phyloP scores from a whole-genome alignment of 2,888 invertebrate genomes.

The Metopia argyrocephala region DNA sequence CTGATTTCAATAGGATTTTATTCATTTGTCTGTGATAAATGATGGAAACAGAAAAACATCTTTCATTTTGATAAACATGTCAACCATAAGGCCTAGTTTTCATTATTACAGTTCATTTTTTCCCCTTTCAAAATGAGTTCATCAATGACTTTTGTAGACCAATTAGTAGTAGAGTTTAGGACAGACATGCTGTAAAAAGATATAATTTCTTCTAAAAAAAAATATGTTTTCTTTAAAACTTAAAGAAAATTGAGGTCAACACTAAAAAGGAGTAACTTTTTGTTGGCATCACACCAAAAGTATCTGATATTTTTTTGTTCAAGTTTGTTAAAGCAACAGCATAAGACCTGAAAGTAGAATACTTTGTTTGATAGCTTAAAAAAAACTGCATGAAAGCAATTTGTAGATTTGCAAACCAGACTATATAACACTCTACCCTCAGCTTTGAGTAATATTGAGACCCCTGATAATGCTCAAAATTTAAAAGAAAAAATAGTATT shows the following conservation, averaged over 20 bases:
- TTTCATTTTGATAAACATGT: conserved; percentile 36
- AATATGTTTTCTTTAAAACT: not conserved
- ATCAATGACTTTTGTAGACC: not conserved
- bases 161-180: not conserved
- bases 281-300: not conserved
- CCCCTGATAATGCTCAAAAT: too few species aligned
- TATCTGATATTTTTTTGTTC: too few species aligned
- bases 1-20: not conserved
- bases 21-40: not conserved
- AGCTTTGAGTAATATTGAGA: too few species aligned
- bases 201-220: too few species aligned
- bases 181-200: conserved; percentile 37
- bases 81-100: conserved; percentile 10
- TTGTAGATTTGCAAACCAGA: too few species aligned
- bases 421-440: too few species aligned
- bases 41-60: conserved; percentile 39
- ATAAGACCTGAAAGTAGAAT: too few species aligned
- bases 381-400: too few species aligned
- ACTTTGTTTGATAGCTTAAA: too few species aligned
- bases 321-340: too few species aligned
- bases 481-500: too few species aligned
- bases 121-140: conserved; percentile 1
- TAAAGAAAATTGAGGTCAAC: not conserved
- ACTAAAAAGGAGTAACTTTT: not conserved
- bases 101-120: not conserved